These are phyloP conservation scores for Ladona fulva DNA, from an alignment of 1,140 invertebrate species.

Conservation along the genomic window DNA sequence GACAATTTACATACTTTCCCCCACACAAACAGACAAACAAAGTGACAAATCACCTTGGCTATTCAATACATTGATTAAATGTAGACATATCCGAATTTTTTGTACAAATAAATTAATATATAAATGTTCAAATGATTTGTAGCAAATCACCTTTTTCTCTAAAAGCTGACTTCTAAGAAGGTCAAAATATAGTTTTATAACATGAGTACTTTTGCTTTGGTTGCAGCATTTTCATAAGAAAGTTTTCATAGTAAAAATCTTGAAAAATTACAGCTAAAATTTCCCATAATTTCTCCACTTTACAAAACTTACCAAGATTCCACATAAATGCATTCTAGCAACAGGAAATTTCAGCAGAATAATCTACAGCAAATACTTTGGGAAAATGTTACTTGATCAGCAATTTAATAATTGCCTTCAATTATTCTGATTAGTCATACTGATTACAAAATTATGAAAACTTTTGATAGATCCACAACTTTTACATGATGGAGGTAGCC, in stretches of 20 bases:
- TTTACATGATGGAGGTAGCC: background rate
- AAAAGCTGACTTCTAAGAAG: background rate
- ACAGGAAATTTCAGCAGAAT: background rate
- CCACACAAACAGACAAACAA: background rate
- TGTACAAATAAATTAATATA: constrained; percentile 9
- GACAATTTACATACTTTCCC: background rate
- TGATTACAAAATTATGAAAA: background rate
- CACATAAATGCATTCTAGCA: background rate
- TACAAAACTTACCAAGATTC: background rate
- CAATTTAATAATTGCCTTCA: no score
- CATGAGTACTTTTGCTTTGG: background rate
- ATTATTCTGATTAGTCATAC: background rate
- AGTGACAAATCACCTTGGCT: background rate
- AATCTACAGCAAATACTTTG: no score
- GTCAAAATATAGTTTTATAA: background rate
- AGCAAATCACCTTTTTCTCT: background rate
- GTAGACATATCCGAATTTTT: constrained; percentile 6
- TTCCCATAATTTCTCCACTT: background rate
- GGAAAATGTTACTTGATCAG: no score
- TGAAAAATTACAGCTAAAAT: background rate
- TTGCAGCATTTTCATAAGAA: background rate
- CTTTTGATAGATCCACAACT: background rate
- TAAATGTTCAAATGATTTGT: background rate
- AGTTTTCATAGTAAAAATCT: background rate
- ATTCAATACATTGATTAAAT: background rate